Percentiles rank a stretch among this genome's conserved stretches.
Conservation (phyloP, 2,888 invertebrate species). For the Stenchaetothrips biformis region DNA sequence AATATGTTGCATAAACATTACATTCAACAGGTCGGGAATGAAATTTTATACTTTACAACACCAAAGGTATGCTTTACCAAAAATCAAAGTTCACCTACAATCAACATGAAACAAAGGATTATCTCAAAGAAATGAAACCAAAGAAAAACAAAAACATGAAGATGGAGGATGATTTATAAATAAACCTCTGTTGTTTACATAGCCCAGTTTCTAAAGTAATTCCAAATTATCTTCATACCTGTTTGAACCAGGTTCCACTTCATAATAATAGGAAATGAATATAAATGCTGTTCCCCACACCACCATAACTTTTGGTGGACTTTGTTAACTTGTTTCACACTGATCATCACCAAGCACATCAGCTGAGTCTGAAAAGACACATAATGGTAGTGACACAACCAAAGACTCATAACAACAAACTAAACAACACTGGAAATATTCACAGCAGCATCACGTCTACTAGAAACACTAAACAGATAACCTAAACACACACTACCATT, state of each 20-base stretch:
- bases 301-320: slow-evolving; percentile 5
- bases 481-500: not conserved
- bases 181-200: not conserved
- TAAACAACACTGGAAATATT: not conserved
- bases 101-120: not conserved
- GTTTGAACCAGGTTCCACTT: slow-evolving; percentile 18
- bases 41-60: not conserved
- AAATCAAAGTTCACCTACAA: not conserved
- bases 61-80: not conserved
- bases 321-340: not conserved
- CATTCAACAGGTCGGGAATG: not conserved
- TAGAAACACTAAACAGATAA: not conserved
- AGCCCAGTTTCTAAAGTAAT: not conserved
- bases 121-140: not conserved
- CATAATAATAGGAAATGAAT: not conserved
- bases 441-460: not conserved
- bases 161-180: not conserved
- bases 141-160: not conserved
- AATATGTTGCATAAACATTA: no score
- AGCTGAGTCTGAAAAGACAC: slow-evolving; percentile 12
- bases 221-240: slow-evolving; percentile 3
- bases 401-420: not conserved
- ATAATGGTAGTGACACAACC: slow-evolving; percentile 21
- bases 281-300: not conserved
- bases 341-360: slow-evolving; percentile 18